Base-by-base conservation (phyloP, 2,888 invertebrate species). In the Drosophila vallismaia region DNA sequence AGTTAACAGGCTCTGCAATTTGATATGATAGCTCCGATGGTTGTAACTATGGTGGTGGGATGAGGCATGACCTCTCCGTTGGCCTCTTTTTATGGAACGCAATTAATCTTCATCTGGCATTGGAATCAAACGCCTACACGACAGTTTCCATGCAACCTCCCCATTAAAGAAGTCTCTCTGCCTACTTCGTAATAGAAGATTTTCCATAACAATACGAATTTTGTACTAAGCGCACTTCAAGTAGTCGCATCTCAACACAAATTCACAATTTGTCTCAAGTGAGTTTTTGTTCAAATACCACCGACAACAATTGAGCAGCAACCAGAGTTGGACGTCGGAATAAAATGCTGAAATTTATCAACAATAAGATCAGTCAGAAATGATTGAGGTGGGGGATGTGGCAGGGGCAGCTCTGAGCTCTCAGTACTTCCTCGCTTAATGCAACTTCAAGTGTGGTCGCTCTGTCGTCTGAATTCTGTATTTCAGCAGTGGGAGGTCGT, bases 201-300 rank as follows among this genome's bases (percentile, higher is more conserved):
- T 55, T 64, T 73, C 75, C 79, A 79, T 78, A 75, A 57, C 67
- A 70, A 74, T 73, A 83, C 77, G 70, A 83, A 83, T 67, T 84
- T n/a, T 74, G 85, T 72, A 69, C 64, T 75, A 60, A 82, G 79
- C 71, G 79, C 70, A 76, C 88, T 86, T 71, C 71, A 85, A 68
- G 71, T 66, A 59, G 74, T 68, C 68, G 69, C 68, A 76, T 72
- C 38, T 68, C 40, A 78, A 87, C 36, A 80, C 72, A 73, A 78
- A 88, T 83, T 86, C 84, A 86, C 86, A 88, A 86, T 83, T 86
- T 86, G 86, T 86, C 88, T 86, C 81, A 81, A 86, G 88, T 80
- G 88, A 74, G 77, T 74, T 86, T 79, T 85, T 88, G 87, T 19
- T 86, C 87, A 63, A 68, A 79, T 57, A 33, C 57, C 38, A 49